These are phyloP conservation scores for Caenorhabditis imperialis DNA, from an alignment of 2,888 invertebrate genomes.

Conservation along the genomic window DNA sequence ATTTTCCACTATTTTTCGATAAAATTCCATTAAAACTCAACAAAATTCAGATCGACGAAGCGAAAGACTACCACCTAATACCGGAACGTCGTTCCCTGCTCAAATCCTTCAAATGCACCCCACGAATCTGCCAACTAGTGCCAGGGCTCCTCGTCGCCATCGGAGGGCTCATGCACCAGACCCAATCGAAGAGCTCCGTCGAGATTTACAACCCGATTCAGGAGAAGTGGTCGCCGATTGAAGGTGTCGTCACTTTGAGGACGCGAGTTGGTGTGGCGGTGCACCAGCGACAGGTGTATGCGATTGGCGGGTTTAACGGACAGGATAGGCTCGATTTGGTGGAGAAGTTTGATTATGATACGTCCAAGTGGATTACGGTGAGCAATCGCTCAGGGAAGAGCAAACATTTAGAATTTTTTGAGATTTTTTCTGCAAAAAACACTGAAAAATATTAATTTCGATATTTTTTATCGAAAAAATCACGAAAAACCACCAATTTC, in stretches of 20 bases:
- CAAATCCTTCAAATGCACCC: constrained; percentile 84
- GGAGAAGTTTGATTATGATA: constrained; percentile 81
- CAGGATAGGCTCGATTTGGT: constrained; percentile 87
- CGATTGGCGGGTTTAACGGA: constrained; percentile 89
- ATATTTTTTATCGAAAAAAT: too few species aligned
- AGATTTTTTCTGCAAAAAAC: too few species aligned
- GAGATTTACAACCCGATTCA: constrained; percentile 87
- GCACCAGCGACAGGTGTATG: constrained; percentile 84
- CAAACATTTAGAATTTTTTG: too few species aligned
- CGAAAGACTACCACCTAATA: constrained; percentile 89
- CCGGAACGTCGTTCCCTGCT: constrained; percentile 87
- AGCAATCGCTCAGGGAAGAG: not conserved
- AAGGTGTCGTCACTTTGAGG: constrained; percentile 88
- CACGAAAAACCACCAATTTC: too few species aligned
- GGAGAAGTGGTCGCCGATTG: constrained; percentile 84
- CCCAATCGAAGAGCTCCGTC: constrained; percentile 85
- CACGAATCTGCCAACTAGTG: constrained; percentile 83
- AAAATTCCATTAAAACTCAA: not conserved
- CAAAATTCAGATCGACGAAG: constrained; percentile 84
- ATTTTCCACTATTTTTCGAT: not conserved
- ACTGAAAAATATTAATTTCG: too few species aligned
- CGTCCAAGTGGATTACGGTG: constrained; percentile 25
- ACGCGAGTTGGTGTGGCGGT: constrained; percentile 88
- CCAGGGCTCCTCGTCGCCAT: constrained; percentile 78
- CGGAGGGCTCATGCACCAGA: constrained; percentile 85